Conservation (phyloP, 2,888 invertebrate genomes). For the Leucoma salicis region DNA sequence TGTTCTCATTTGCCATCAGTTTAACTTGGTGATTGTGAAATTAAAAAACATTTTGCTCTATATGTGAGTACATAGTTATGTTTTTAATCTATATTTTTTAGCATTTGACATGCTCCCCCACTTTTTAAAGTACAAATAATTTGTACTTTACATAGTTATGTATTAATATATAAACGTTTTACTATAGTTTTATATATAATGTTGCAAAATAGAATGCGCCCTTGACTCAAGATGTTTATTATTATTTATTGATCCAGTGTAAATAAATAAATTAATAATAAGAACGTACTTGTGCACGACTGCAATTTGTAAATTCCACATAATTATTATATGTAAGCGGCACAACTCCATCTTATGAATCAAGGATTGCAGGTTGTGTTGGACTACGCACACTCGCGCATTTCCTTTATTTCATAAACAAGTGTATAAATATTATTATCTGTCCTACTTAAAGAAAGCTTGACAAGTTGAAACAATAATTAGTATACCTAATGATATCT, state of each 20-base stretch:
- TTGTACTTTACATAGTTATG: too few relatives aligned
- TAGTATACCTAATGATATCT: too few relatives aligned
- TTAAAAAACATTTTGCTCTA: too few relatives aligned
- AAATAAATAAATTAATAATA: conserved; percentile 20
- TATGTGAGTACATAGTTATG: too few relatives aligned
- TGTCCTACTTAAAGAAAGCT: not conserved
- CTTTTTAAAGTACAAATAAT: too few relatives aligned
- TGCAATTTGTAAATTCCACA: conserved; percentile 18
- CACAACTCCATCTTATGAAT: conserved; percentile 2
- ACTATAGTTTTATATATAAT: conserved; percentile 1
- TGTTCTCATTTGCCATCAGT: too few relatives aligned
- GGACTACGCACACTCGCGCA: not conserved
- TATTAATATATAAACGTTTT: too few relatives aligned
- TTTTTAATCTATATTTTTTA: too few relatives aligned
- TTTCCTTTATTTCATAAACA: too few relatives aligned
- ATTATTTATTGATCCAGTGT: conserved; percentile 17
- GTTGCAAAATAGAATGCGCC: conserved; percentile 15
- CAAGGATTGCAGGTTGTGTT: not conserved
- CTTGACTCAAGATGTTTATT: conserved; percentile 19
- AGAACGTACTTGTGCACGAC: conserved; percentile 12
- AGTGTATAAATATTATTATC: too few relatives aligned
- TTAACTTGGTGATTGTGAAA: too few relatives aligned
- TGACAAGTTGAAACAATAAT: not conserved
- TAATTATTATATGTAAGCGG: conserved; percentile 14
- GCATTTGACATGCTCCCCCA: too few relatives aligned